Evolutionary conservation across 2,113 vertebrate species (phyloP).

Genomic region (Melanostigma gelatinosum): DNA sequence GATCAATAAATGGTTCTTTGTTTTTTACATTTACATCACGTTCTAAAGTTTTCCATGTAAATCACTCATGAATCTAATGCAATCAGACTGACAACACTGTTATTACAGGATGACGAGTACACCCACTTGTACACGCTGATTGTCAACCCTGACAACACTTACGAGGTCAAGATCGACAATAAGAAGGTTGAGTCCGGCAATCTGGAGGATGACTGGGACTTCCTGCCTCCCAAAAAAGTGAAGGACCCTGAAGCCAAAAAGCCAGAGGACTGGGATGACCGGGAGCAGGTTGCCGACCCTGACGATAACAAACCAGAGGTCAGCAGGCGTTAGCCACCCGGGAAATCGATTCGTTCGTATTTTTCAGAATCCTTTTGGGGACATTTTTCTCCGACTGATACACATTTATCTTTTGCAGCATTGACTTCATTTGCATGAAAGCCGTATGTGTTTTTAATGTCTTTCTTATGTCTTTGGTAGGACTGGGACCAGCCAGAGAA

Average conservation of each 20-base stretch:
- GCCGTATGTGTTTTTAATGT: neutral
- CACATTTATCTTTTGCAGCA: neutral
- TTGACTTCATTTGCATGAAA: neutral
- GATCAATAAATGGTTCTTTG: neutral
- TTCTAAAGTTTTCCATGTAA: neutral
- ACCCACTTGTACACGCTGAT: conserved; percentile 88
- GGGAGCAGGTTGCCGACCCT: conserved; percentile 85
- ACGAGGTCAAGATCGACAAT: conserved; percentile 91
- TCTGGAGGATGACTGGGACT: conserved; percentile 88
- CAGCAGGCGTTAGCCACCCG: neutral
- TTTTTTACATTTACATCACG: neutral
- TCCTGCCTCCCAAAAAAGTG: conserved; percentile 86
- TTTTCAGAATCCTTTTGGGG: neutral
- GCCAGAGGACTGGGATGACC: conserved; percentile 89
- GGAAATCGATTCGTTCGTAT: neutral
- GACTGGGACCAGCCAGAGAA: conserved; percentile 89
- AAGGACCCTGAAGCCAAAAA: conserved; percentile 87
- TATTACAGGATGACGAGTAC: conserved; percentile 86
- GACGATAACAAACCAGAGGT: conserved; percentile 89
- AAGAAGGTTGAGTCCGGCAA: conserved; percentile 85
- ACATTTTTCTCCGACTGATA: too few species aligned
- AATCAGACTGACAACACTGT: neutral
- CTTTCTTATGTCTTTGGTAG: conserved; percentile 57
- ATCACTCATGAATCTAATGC: neutral
- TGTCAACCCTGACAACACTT: conserved; percentile 87